These are phyloP conservation scores for Andrena camellia DNA, from an alignment of 2,888 invertebrate species.

Conservation along the genomic window DNA sequence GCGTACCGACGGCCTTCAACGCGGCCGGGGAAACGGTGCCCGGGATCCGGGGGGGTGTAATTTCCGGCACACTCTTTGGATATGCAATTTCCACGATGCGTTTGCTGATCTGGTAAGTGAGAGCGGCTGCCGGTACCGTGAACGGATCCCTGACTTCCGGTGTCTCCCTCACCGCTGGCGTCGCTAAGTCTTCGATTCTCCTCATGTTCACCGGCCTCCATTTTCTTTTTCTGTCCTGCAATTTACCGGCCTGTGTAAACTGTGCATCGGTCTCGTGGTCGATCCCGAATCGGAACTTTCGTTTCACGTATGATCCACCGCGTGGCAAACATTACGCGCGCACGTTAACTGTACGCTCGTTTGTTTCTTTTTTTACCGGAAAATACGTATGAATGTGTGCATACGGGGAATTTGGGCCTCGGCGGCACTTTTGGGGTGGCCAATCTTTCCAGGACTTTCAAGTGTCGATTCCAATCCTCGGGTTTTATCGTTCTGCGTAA, in stretches of 20 bases:
- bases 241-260: conserved; percentile 10
- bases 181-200: conserved; percentile 65
- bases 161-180: conserved; percentile 51
- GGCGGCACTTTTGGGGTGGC: conserved; percentile 71
- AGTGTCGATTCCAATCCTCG: conserved; percentile 77
- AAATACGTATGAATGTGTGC: neutral
- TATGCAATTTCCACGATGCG: conserved; percentile 64
- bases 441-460: conserved; percentile 67
- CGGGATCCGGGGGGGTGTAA: conserved; percentile 51
- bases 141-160: conserved; percentile 67
- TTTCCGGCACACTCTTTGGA: conserved; percentile 31
- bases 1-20: conserved; percentile 59
- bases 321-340: no score
- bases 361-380: neutral
- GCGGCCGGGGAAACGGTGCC: conserved; percentile 73
- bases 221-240: conserved; percentile 57
- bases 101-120: conserved; percentile 70
- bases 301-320: neutral
- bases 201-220: conserved; percentile 60
- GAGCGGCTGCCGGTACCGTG: conserved; percentile 67
- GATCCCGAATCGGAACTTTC: neutral
- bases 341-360: neutral
- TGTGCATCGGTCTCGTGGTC: conserved; percentile 13
- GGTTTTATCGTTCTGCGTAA: conserved; percentile 66
- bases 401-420: conserved; percentile 65